Percentiles rank a stretch among this genome's conserved stretches.
Evolutionary conservation across 2,113 vertebrate genomes (phyloP).

Genomic region (Phycodurus eques): DNA sequence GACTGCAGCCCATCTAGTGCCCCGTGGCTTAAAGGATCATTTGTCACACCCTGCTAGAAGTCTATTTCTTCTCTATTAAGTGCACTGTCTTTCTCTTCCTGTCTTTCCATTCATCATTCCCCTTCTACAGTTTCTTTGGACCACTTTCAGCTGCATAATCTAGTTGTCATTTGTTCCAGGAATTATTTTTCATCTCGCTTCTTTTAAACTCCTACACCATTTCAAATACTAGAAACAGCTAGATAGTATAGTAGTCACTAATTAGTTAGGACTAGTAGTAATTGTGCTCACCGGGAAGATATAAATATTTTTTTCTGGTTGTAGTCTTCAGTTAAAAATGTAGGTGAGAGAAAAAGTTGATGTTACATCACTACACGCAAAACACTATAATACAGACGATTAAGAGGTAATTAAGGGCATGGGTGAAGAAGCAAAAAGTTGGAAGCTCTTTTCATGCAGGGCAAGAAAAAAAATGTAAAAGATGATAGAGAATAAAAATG

Average conservation of each 20-base stretch:
- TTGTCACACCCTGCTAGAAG: slow-evolving; percentile 48
- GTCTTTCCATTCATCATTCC: slow-evolving; percentile 26
- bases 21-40: slow-evolving; percentile 47
- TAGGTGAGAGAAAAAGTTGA: background rate
- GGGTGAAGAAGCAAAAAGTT: background rate
- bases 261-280: background rate
- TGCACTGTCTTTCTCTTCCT: slow-evolving; percentile 16
- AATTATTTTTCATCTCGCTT: background rate
- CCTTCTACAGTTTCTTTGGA: background rate
- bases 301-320: too few species aligned
- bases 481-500: slow-evolving; percentile 45
- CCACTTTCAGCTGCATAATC: background rate
- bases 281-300: background rate
- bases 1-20: slow-evolving; percentile 39
- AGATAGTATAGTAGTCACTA: too few species aligned
- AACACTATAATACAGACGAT: background rate
- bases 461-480: slow-evolving; percentile 36
- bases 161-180: background rate
- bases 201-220: background rate
- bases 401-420: background rate
- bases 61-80: slow-evolving; percentile 26
- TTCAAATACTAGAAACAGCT: background rate
- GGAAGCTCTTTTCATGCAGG: slow-evolving; percentile 14
- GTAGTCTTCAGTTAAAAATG: background rate
- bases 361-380: background rate